A percentile compares a stretch with the other conserved stretches of the same genome.
Evolutionary conservation across 2,888 invertebrate genomes (phyloP).

Genomic region (Subacronicta megacephala): DNA sequence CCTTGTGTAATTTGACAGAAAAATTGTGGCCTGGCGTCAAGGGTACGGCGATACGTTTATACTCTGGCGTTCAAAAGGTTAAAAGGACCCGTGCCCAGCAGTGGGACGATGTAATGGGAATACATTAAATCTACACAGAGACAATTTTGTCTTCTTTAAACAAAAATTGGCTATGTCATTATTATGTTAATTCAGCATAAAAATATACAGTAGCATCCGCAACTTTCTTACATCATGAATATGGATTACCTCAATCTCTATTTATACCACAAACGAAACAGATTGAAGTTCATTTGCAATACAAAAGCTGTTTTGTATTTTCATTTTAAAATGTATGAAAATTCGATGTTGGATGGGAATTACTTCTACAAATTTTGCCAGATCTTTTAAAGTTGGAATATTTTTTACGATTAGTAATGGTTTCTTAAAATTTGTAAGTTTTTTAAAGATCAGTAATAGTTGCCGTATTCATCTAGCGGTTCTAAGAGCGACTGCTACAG

Average conservation of each 20-base stretch:
- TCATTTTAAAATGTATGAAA: constrained; percentile 5
- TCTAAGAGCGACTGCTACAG: too few relatives aligned
- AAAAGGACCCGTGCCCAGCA: too few relatives aligned
- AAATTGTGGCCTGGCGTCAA: too few relatives aligned
- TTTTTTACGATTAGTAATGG: too few relatives aligned
- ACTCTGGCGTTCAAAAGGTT: too few relatives aligned
- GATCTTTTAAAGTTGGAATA: too few relatives aligned
- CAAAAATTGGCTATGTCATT: constrained; percentile 17
- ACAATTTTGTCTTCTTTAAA: constrained; percentile 22
- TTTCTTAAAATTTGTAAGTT: too few relatives aligned
- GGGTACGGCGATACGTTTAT: too few relatives aligned
- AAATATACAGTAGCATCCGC: constrained; percentile 12
- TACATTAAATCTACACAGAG: not conserved
- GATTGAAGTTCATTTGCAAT: constrained; percentile 40
- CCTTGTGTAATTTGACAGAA: too few relatives aligned
- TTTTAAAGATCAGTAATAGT: too few relatives aligned
- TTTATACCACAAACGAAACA: constrained; percentile 19
- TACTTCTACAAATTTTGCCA: not conserved
- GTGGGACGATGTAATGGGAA: too few relatives aligned
- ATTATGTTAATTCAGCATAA: constrained; percentile 24
- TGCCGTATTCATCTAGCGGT: too few relatives aligned
- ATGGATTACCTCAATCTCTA: constrained; percentile 23
- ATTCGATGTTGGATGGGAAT: not conserved
- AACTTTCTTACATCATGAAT: constrained; percentile 43
- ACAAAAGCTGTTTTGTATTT: constrained; percentile 38